A percentile compares a stretch with the other conserved stretches of the same genome.
These are phyloP conservation scores for Otis tarda DNA, from an alignment of 2,113 vertebrate species.

Conservation along the genomic window DNA sequence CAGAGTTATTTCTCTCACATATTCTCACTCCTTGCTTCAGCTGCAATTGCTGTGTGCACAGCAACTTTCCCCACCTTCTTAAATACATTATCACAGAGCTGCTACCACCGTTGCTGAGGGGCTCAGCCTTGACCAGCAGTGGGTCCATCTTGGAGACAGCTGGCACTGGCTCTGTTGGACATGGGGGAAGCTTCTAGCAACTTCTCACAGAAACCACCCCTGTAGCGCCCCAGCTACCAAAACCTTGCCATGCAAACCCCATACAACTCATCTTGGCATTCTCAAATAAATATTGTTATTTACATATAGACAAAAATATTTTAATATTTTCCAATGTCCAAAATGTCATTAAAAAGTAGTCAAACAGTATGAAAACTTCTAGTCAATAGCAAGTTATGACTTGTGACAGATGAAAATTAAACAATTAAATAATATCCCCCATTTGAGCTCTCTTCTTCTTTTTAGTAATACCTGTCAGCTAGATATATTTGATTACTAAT, in stretches of 20 bases:
- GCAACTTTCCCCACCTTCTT: background rate
- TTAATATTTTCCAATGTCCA: background rate
- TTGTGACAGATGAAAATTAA: slow-evolving; percentile 6
- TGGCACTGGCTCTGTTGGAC: background rate
- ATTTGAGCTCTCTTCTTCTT: background rate
- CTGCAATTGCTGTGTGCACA: background rate
- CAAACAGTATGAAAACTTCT: background rate
- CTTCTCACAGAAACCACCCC: background rate
- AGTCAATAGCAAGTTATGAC: background rate
- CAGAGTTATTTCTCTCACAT: background rate
- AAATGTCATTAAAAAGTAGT: background rate
- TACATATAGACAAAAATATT: background rate
- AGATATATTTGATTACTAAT: slow-evolving; percentile 36
- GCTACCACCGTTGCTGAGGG: background rate
- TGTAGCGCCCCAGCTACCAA: background rate
- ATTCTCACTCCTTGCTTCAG: background rate
- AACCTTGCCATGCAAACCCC: background rate
- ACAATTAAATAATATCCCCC: background rate
- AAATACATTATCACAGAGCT: background rate
- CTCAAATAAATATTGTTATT: background rate
- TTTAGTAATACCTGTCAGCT: background rate
- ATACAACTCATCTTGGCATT: background rate
- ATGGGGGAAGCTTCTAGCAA: background rate
- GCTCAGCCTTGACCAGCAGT: background rate
- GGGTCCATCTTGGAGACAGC: background rate